Evolutionary conservation across 2,113 vertebrate species (phyloP).

Genomic region (Miniopterus natalensis): DNA sequence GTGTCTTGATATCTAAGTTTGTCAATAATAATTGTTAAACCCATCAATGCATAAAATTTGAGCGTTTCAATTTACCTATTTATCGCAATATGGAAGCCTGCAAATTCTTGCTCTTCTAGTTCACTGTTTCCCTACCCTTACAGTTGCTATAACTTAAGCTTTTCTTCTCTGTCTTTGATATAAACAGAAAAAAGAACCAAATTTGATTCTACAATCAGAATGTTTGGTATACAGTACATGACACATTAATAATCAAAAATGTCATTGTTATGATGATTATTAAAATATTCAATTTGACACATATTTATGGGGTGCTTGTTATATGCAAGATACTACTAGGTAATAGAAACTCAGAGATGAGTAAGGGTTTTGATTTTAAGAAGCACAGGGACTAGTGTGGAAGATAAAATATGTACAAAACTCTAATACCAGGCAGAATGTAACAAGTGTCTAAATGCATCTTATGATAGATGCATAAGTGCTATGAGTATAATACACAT

Average conservation of each 20-base stretch:
- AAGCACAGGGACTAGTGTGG: background rate
- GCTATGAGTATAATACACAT: background rate
- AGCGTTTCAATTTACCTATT: background rate
- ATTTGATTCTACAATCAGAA: background rate
- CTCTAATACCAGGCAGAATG: background rate
- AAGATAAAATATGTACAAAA: slow-evolving; percentile 22
- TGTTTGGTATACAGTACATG: background rate
- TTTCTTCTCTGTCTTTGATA: background rate
- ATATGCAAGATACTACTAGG: background rate
- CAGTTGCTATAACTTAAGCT: background rate
- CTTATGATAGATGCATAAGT: background rate
- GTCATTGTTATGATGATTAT: background rate
- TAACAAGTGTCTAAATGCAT: background rate
- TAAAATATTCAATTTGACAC: slow-evolving; percentile 18
- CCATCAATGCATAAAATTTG: background rate
- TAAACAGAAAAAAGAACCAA: slow-evolving; percentile 4
- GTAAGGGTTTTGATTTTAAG: slow-evolving; percentile 14
- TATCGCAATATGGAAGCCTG: background rate
- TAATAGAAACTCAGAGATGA: background rate
- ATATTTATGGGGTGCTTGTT: background rate
- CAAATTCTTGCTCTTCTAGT: background rate
- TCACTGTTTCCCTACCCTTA: background rate
- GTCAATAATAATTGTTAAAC: background rate
- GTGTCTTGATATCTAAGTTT: slow-evolving; percentile 9
- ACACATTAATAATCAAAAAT: background rate